Percentiles rank a stretch among this genome's conserved stretches.
Conservation (phyloP, 92 coral and sea anemone species). For the Heteractis magnifica region DNA sequence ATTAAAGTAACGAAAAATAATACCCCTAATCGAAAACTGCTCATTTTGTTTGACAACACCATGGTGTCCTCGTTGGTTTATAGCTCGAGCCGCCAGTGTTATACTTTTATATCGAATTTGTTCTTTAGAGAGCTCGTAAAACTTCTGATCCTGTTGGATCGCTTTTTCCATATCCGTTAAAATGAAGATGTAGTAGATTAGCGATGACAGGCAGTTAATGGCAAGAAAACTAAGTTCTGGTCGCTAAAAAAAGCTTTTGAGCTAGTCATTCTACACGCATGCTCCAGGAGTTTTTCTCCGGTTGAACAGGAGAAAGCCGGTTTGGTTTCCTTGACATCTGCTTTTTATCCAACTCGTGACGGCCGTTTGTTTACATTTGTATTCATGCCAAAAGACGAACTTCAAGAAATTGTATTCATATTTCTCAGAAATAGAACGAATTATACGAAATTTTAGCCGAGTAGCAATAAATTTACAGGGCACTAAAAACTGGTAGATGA, state of each 20-base stretch:
- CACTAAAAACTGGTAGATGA: neutral
- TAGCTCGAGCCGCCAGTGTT: neutral
- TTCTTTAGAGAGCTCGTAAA: neutral
- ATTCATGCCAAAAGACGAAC: neutral
- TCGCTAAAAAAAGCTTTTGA: neutral
- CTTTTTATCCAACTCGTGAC: neutral
- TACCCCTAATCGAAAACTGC: constrained; percentile 26
- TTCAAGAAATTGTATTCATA: neutral
- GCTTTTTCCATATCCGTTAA: constrained; percentile 1
- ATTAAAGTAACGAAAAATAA: constrained; percentile 32
- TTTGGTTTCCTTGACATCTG: neutral
- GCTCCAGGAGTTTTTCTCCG: neutral
- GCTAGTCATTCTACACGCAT: neutral
- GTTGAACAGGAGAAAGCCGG: constrained; percentile 11
- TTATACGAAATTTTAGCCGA: neutral
- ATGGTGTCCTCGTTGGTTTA: neutral
- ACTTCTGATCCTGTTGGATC: neutral
- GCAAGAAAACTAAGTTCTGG: neutral
- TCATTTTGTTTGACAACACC: neutral
- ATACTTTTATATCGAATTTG: neutral
- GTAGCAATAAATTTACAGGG: neutral
- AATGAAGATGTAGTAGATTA: neutral
- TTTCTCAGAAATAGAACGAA: neutral
- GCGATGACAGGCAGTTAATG: neutral
- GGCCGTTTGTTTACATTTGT: neutral